These are phyloP conservation scores for Phaonia tiefii DNA, from an alignment of 2,888 invertebrate genomes.

Conservation along the genomic window DNA sequence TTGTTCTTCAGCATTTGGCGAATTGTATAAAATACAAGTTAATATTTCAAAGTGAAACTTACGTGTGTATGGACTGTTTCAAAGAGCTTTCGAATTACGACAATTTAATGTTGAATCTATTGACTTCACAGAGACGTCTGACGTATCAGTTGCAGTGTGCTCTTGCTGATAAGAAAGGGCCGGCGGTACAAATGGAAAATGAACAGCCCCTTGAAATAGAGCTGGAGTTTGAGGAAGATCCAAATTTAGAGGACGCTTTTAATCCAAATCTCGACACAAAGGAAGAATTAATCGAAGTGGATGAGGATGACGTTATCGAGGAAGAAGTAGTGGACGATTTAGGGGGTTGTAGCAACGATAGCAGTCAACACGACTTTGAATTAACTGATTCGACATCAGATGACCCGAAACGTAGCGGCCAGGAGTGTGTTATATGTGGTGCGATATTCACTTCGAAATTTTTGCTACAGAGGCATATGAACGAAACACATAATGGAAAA, in stretches of 20 bases:
- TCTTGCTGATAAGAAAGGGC: conserved; percentile 63
- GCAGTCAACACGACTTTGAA: background rate
- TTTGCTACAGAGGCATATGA: conserved; percentile 74
- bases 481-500: conserved; percentile 70
- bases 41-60: conserved; percentile 70
- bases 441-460: conserved; percentile 72
- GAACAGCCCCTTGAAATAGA: conserved; percentile 55
- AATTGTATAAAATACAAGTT: conserved; percentile 75
- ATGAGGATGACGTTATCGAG: conserved; percentile 53
- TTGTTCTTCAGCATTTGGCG: conserved; percentile 76
- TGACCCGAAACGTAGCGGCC: background rate
- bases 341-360: background rate
- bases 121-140: conserved; percentile 74
- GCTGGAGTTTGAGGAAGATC: conserved; percentile 57
- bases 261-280: conserved; percentile 68
- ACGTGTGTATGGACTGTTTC: conserved; percentile 74
- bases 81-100: conserved; percentile 75
- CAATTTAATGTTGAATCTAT: conserved; percentile 75
- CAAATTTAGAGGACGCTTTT: conserved; percentile 69
- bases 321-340: conserved; percentile 30
- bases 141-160: conserved; percentile 73
- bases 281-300: conserved; percentile 67
- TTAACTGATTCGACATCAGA: background rate
- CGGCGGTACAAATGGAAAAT: conserved; percentile 17
- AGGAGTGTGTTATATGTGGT: conserved; percentile 69